phyloP scores from a whole-genome alignment of 2,888 invertebrate species.

The Diarsia rubi region DNA sequence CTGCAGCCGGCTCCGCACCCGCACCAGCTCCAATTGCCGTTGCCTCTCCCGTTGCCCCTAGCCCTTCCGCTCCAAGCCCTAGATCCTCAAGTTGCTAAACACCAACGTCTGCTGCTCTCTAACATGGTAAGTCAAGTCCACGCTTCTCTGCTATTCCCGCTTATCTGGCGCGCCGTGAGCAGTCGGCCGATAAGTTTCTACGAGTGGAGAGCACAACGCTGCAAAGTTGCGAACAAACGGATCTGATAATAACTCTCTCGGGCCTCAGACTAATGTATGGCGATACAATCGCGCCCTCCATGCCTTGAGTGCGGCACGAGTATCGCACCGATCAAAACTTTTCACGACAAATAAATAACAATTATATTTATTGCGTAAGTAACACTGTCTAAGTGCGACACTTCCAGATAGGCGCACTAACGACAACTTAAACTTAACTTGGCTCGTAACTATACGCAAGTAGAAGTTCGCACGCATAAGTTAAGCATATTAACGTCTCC shows the following conservation, averaged over 20 bases:
- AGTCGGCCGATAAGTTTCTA: conserved; percentile 77
- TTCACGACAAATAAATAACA: conserved; percentile 79
- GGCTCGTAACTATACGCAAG: conserved; percentile 80
- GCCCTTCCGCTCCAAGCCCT: conserved; percentile 88
- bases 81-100: conserved; percentile 89
- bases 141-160: conserved; percentile 67
- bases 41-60: conserved; percentile 88
- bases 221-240: conserved; percentile 80
- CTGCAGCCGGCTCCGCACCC: conserved; percentile 88
- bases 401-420: conserved; percentile 74
- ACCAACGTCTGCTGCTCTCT: conserved; percentile 90
- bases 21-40: conserved; percentile 84
- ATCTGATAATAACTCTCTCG: conserved; percentile 85
- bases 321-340: conserved; percentile 74
- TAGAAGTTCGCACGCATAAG: conserved; percentile 83
- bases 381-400: conserved; percentile 76
- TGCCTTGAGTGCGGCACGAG: conserved; percentile 69
- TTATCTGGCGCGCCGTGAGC: conserved; percentile 70
- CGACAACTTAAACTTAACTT: conserved; percentile 81
- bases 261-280: conserved; percentile 75
- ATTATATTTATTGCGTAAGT: conserved; percentile 79
- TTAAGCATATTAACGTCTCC: conserved; percentile 85
- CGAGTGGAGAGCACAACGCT: conserved; percentile 73
- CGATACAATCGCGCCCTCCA: conserved; percentile 78
- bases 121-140: conserved; percentile 87